Evolutionary conservation across 2,888 invertebrate species (phyloP), one percentile per base, ranked within the genome.

Genomic region (Lepidocyrtinus sp.): DNA sequence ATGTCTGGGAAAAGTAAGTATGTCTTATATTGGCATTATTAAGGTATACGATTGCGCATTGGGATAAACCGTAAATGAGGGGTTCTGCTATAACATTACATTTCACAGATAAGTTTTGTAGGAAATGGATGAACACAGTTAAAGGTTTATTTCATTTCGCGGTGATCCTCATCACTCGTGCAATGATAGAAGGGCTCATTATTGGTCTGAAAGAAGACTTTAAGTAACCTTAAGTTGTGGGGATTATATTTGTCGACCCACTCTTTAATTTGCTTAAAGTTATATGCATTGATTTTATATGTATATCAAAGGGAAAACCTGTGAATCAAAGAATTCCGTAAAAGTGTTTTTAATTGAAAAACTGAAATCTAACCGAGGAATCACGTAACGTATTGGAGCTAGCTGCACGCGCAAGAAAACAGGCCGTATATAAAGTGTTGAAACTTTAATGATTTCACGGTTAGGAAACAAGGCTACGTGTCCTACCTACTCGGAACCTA

Each of bases 11-110:
- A 62, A 63, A 63, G 26, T 25, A 3, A 50, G 50, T 12, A 63
- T 25, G 63, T 63, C n/a, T n/a, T n/a, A n/a, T 26, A 63, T 63
- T 63, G 63, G 63, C 63, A 63, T 50, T 50, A 1, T 7, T 12
- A 12, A 36, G 12, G 17, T n/a, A 17, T 50, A 50, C 15, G n/a
- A 50, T 50, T 7, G 36, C 36, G 50, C 50, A 50, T 50, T n/a
- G 50, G 15, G 50, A 50, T n/a, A 50, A 50, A 50, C 50, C 50
- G 50, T 50, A 50, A 50, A 17, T 50, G 15, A 50, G 15, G 12
- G 24, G 12, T 2, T 61, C 2, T 5, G 21, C 9, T 22, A 17
- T 61, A 19, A 5, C 24, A 19, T 55, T 61, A 61, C 61, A 5
- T 19, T 50, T n/a, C 50, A 50, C 21, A 19, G 9, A 25, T 7